Percentiles rank a stretch among this genome's conserved stretches.
These are phyloP conservation scores for Drosophila mojavensis DNA, from an alignment of 1,140 invertebrate species.

Conservation along the genomic window DNA sequence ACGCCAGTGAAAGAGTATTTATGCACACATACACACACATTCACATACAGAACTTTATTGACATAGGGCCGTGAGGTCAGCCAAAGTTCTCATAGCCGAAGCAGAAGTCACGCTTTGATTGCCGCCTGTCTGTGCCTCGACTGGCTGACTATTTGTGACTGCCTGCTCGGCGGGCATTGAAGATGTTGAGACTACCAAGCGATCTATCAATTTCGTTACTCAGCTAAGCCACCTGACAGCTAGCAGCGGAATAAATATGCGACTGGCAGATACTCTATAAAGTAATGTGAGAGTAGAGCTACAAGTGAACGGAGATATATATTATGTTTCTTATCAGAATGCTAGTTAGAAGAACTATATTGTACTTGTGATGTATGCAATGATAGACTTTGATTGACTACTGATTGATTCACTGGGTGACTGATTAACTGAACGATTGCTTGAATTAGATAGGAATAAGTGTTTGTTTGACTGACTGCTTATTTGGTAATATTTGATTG, in stretches of 20 bases:
- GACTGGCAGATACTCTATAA: conserved; percentile 10
- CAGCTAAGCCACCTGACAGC: conserved; percentile 36
- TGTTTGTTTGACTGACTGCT: neutral
- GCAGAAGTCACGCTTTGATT: conserved; percentile 65
- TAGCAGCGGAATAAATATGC: neutral
- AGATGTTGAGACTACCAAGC: conserved; percentile 19
- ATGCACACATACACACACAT: conserved; percentile 4
- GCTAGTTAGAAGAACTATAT: too few relatives aligned
- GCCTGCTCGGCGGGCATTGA: conserved; percentile 19
- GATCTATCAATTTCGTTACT: conserved; percentile 46
- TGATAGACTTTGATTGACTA: too few relatives aligned
- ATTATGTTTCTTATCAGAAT: too few relatives aligned
- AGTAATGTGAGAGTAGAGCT: neutral
- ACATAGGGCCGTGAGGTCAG: conserved; percentile 37
- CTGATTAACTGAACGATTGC: neutral
- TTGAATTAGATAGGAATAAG: neutral
- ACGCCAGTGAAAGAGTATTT: conserved; percentile 35
- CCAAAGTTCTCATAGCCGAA: conserved; percentile 29
- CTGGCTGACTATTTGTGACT: conserved; percentile 24
- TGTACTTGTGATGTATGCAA: too few relatives aligned
- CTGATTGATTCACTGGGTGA: neutral
- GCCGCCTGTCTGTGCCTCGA: conserved; percentile 33
- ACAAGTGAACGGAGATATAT: too few relatives aligned
- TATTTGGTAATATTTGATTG: neutral
- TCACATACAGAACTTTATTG: conserved; percentile 16